These are phyloP conservation scores for Crocuta crocuta DNA, from an alignment of 2,113 vertebrate species.

Conservation along the genomic window DNA sequence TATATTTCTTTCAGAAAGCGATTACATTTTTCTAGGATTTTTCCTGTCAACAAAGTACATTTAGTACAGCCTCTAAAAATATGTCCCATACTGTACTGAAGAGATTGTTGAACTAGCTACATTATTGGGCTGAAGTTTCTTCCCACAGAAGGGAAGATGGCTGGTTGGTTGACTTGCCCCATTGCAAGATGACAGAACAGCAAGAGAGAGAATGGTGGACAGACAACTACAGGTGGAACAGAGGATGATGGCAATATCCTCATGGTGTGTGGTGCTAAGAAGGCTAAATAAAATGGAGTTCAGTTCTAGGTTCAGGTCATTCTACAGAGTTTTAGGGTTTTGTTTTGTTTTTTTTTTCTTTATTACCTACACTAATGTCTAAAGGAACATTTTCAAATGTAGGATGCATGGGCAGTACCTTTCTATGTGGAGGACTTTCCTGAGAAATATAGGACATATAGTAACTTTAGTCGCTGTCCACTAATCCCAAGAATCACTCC, in stretches of 20 bases:
- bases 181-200: background rate
- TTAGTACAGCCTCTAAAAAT: conserved; percentile 6
- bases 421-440: background rate
- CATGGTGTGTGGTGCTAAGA: background rate
- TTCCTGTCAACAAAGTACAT: conserved; percentile 3
- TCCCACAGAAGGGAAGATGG: background rate
- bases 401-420: background rate
- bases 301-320: background rate
- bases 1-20: conserved; percentile 42
- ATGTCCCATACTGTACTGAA: background rate
- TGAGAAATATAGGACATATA: background rate
- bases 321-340: background rate
- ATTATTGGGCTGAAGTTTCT: background rate
- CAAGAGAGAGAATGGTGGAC: background rate
- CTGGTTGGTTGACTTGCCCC: background rate
- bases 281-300: conserved; percentile 24
- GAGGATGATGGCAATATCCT: background rate
- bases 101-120: background rate
- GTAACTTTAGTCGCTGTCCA: background rate
- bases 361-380: background rate
- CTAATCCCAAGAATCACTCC: background rate
- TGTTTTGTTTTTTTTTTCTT: background rate
- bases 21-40: conserved; percentile 22
- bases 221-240: background rate
- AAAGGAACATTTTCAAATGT: background rate